phyloP scores from a whole-genome alignment of 2,113 vertebrate species.

The Dunckerocampus dactyliophorus region DNA sequence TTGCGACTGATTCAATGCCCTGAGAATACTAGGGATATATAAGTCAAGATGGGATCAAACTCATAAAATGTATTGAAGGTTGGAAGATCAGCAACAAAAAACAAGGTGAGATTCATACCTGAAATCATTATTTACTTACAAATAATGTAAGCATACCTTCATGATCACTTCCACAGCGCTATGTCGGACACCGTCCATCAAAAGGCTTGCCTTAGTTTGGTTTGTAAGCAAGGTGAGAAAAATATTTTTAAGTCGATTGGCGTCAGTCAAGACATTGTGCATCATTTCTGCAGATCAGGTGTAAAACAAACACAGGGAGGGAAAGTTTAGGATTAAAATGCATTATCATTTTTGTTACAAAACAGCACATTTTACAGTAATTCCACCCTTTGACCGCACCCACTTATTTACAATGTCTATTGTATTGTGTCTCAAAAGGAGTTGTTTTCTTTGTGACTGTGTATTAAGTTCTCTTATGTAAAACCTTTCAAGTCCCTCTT shows the following conservation, averaged over 20 bases:
- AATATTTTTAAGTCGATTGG: constrained; percentile 23
- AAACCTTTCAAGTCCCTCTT: neutral
- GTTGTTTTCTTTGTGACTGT: neutral
- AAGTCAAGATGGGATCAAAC: no score
- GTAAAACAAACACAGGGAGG: neutral
- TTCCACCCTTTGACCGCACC: neutral
- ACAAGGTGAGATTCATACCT: neutral
- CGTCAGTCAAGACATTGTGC: constrained; percentile 35
- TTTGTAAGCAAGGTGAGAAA: constrained; percentile 48
- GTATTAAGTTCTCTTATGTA: neutral
- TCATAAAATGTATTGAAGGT: no score
- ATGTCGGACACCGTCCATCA: constrained; percentile 34
- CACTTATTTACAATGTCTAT: constrained; percentile 7
- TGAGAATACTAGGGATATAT: no score
- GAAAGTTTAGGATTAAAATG: neutral
- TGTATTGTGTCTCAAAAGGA: neutral
- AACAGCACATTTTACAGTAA: neutral
- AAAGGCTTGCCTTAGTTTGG: constrained; percentile 32
- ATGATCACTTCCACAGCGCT: constrained; percentile 32
- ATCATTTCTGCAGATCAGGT: constrained; percentile 52
- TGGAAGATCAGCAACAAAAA: no score
- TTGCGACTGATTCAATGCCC: no score
- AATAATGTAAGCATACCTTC: constrained; percentile 39
- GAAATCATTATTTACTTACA: neutral
- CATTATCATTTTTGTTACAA: neutral